phyloP scores from a whole-genome alignment of 2,113 vertebrate genomes.

The Hemiprocne comata region DNA sequence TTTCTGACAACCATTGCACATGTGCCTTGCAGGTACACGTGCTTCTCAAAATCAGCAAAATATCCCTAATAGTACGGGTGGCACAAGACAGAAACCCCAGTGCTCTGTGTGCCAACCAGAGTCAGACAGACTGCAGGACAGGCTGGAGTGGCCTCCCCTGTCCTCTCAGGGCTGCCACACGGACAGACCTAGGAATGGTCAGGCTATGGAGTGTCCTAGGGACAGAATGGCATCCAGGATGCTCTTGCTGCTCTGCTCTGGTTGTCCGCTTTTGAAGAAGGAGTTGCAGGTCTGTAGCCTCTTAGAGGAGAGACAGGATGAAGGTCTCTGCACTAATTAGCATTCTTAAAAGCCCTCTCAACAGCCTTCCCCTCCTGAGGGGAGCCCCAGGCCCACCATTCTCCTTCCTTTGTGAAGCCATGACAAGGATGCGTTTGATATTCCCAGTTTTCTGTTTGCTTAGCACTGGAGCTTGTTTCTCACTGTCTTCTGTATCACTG shows the following conservation, averaged over 20 bases:
- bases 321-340: not conserved
- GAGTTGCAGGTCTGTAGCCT: not conserved
- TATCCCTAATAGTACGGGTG: accelerated
- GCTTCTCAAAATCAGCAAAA: not conserved
- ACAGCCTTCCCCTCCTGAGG: not conserved
- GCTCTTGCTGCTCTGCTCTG: not conserved
- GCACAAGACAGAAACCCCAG: not conserved
- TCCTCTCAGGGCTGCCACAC: not conserved
- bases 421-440: not conserved
- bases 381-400: not conserved
- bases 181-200: not conserved
- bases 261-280: not conserved
- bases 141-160: not conserved
- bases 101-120: not conserved
- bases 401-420: not conserved
- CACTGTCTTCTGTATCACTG: not conserved
- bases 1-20: not conserved
- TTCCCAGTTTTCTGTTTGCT: not conserved
- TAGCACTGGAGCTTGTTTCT: not conserved
- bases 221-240: not conserved
- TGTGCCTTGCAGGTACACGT: accelerated
- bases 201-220: not conserved
- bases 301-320: not conserved
- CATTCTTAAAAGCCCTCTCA: not conserved
- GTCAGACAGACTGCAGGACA: not conserved